phyloP scores from a whole-genome alignment of 2,113 vertebrate species.

The Gymnorhina tibicen region DNA sequence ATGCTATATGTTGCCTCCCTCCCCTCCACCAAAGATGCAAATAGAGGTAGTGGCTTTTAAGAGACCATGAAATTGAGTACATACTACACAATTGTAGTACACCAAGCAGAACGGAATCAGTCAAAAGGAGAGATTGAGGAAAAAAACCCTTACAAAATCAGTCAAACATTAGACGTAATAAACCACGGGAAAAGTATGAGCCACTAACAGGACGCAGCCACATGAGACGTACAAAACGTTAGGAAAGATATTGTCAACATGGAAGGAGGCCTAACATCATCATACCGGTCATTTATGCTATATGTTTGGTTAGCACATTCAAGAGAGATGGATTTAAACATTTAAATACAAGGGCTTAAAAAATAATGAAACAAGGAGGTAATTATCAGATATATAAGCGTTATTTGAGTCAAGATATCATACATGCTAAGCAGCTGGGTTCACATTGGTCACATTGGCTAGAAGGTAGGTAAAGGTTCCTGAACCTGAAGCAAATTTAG shows the following conservation, averaged over 20 bases:
- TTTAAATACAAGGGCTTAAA: not conserved
- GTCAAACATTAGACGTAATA: not conserved
- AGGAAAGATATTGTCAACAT: not conserved
- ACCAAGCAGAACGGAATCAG: not conserved
- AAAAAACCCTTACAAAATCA: not conserved
- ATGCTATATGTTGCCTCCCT: not conserved
- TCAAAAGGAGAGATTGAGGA: not conserved
- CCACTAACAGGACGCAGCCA: not conserved
- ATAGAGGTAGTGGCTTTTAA: not conserved
- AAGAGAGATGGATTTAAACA: not conserved
- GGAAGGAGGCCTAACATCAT: not conserved
- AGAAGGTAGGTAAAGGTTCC: not conserved
- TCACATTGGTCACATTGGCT: not conserved
- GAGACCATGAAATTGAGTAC: not conserved
- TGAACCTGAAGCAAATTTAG: not conserved
- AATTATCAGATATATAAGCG: not conserved
- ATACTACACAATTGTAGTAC: not conserved
- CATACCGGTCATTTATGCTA: not conserved
- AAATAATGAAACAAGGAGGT: not conserved
- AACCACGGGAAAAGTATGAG: not conserved
- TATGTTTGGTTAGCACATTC: not conserved
- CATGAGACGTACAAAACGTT: not conserved
- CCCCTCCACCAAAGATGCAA: accelerated
- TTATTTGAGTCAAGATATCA: not conserved
- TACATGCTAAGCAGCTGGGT: not conserved